Conservation (phyloP, 2,888 invertebrate species). For the Morpho achilles region DNA sequence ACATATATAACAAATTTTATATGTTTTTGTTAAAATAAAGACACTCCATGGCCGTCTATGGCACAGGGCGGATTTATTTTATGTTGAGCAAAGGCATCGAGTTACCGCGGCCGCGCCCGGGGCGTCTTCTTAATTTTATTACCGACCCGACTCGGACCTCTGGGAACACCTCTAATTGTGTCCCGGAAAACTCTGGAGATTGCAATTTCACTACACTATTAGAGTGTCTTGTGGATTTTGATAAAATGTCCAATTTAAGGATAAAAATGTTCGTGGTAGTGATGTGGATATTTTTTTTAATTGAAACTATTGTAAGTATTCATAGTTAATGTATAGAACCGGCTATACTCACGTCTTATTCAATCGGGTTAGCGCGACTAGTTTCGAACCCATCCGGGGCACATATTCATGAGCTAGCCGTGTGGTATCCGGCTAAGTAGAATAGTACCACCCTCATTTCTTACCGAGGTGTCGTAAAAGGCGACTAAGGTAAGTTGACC, state of each 20-base stretch:
- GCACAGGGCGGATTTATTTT: slow-evolving; percentile 70
- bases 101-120: slow-evolving; percentile 64
- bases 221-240: neutral
- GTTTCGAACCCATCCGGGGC: too few species aligned
- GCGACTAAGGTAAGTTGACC: too few species aligned
- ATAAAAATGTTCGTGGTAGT: too few species aligned
- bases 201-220: slow-evolving; percentile 47
- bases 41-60: slow-evolving; percentile 39
- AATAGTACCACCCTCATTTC: too few species aligned
- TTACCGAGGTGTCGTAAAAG: too few species aligned
- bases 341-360: too few species aligned
- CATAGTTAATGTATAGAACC: too few species aligned
- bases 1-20: neutral
- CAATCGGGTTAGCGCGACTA: too few species aligned
- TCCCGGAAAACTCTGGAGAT: slow-evolving; percentile 63
- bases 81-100: slow-evolving; percentile 69
- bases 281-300: too few species aligned
- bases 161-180: slow-evolving; percentile 73
- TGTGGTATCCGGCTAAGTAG: too few species aligned
- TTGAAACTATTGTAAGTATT: too few species aligned
- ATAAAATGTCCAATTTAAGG: neutral
- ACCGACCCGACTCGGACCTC: slow-evolving; percentile 53
- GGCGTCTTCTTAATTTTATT: slow-evolving; percentile 77
- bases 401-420: too few species aligned
- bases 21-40: neutral